Base-by-base conservation (phyloP, 1,140 invertebrate species). In the Drosophila micromelanica region DNA sequence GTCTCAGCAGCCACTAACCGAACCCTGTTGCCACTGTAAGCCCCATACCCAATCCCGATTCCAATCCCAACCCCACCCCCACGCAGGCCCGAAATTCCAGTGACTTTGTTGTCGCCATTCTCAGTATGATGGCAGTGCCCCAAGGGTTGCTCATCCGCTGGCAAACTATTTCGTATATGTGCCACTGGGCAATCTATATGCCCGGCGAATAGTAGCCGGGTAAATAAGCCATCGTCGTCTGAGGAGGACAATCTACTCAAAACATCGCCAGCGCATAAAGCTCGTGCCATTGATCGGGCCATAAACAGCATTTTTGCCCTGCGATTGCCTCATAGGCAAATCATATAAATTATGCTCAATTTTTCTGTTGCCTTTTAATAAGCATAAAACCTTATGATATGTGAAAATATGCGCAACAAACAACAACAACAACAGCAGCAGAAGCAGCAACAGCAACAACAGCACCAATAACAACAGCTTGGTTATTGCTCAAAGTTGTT, bases 371-470 rank as follows among this genome's bases (percentile, higher is more conserved):
- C 78, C 81, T 78, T 86, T 86, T 87, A 87, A 87, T 87, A 87
- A 87, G 84, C 82, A 87, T 87, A 87, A 87, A 87, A 87, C 81
- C 82, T 87, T 87, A 87, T 87, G 82, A 87, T 87, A 87, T 87
- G 82, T 87, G 82, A 87, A 87, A 87, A 87, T 87, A 82, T 87
- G 82, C 82, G 78, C 84, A 87, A 89, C 84, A 85, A 84, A 85
- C 80, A 85, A 78, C 76, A 74, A 61, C 71, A 76, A 15, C 38
- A 52, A 6, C 46, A 75, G 45, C 37, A 73, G 45, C 27, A 57
- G 27, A 9, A 46, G 12, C 1, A 55, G 17, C 27, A 59, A 30
- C 9, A 27, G 55, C 51, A 77, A n/a, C 68, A 63, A 2, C 20
- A 20, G 20, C 2, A 20, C 1, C 20, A 20, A 20, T n/a, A 59